A percentile compares a stretch with the other conserved stretches of the same genome.
Evolutionary conservation across 2,888 invertebrate species (phyloP).

Genomic region (Diloba caeruleocephala): DNA sequence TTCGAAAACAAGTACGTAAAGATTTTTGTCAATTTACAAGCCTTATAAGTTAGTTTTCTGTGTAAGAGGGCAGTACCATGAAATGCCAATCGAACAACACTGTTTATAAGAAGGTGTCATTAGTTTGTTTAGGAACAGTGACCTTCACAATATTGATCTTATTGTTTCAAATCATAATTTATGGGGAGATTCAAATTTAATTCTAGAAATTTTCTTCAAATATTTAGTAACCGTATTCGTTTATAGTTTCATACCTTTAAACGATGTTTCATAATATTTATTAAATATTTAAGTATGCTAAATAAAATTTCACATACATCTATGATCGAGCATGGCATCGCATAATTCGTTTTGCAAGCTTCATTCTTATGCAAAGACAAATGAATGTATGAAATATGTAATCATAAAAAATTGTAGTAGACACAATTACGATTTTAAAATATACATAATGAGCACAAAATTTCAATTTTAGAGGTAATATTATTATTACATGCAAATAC

Average conservation of each 20-base stretch:
- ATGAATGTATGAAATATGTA: constrained; percentile 41
- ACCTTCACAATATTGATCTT: constrained; percentile 36
- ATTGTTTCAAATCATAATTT: constrained; percentile 31
- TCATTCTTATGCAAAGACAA: constrained; percentile 54
- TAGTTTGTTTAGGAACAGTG: constrained; percentile 41
- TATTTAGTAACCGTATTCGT: constrained; percentile 5
- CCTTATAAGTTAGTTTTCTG: background rate
- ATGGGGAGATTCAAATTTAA: constrained; percentile 31
- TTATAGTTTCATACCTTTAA: constrained; percentile 11
- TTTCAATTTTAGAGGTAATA: constrained; percentile 22
- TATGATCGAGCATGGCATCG: constrained; percentile 54
- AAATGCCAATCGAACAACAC: constrained; percentile 17
- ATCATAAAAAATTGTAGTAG: constrained; percentile 33
- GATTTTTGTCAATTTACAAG: too few relatives aligned
- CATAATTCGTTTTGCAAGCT: constrained; percentile 53
- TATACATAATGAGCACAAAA: constrained; percentile 30
- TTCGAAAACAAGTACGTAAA: too few relatives aligned
- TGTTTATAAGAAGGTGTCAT: constrained; percentile 18
- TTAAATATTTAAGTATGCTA: constrained; percentile 30
- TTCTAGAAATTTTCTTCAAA: constrained; percentile 5
- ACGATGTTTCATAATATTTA: constrained; percentile 20
- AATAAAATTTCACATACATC: constrained; percentile 37
- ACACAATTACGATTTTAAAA: constrained; percentile 37
- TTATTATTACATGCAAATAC: constrained; percentile 38
- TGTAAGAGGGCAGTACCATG: background rate